phyloP scores from a whole-genome alignment of 2,797 vertebrate species.

The Schizothorax lantsangensis region DNA sequence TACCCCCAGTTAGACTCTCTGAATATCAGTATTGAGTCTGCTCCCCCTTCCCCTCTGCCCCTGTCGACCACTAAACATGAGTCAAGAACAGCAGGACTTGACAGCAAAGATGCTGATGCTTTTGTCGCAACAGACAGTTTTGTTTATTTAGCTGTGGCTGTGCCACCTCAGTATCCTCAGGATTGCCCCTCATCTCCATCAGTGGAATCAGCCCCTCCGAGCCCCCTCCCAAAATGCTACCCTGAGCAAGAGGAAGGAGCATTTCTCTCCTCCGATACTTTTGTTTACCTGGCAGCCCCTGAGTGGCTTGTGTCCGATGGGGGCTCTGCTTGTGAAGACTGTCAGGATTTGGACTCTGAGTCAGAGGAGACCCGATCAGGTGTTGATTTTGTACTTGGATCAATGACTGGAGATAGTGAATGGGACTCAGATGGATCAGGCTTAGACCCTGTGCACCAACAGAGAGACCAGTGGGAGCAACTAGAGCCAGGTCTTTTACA shows the following conservation, averaged over 20 bases:
- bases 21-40: conserved; percentile 48
- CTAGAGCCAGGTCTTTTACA: conserved; percentile 78
- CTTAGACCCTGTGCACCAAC: conserved; percentile 63
- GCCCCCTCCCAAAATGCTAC: conserved; percentile 74
- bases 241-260: conserved; percentile 70
- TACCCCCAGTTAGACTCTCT: conserved; percentile 25
- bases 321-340: conserved; percentile 75
- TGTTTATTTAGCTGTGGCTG: conserved; percentile 82
- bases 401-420: conserved; percentile 81
- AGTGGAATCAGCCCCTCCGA: conserved; percentile 74
- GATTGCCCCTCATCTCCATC: conserved; percentile 76
- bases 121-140: conserved; percentile 83
- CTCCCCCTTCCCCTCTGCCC: conserved; percentile 60
- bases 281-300: conserved; percentile 85
- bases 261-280: conserved; percentile 79
- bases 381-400: conserved; percentile 80
- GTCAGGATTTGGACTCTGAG: conserved; percentile 77
- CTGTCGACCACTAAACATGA: conserved; percentile 59
- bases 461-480: conserved; percentile 76
- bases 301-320: conserved; percentile 73
- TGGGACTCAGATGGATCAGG: conserved; percentile 81
- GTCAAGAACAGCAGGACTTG: conserved; percentile 62
- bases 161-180: conserved; percentile 68
- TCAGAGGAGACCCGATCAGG: conserved; percentile 80
- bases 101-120: conserved; percentile 69